These are phyloP conservation scores for Silvanus unidentatus DNA, from an alignment of 2,888 invertebrate genomes.

Conservation along the genomic window DNA sequence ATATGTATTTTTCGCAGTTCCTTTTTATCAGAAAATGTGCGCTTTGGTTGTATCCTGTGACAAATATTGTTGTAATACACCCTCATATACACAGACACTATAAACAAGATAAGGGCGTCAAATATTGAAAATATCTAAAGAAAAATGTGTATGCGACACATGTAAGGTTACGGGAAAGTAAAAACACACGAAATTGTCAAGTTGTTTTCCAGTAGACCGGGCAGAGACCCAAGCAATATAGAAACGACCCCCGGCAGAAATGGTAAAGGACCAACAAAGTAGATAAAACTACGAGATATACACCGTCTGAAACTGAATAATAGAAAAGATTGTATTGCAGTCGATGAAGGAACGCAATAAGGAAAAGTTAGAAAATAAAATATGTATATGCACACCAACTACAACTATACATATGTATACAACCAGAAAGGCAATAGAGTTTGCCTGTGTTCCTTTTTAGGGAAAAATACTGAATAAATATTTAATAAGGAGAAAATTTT, in stretches of 20 bases:
- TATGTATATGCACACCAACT: constrained; percentile 23
- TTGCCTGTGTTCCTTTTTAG: constrained; percentile 22
- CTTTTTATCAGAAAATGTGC: too few relatives aligned
- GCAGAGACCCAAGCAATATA: constrained; percentile 4
- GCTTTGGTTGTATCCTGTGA: constrained; percentile 19
- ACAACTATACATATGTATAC: too few relatives aligned
- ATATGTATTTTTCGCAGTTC: too few relatives aligned
- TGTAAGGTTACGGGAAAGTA: constrained; percentile 7
- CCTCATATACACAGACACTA: constrained; percentile 17
- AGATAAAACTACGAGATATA: constrained; percentile 18
- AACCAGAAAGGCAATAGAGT: constrained; percentile 28
- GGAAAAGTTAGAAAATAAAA: constrained; percentile 29
- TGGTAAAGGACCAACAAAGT: constrained; percentile 8
- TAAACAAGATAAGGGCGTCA: constrained; percentile 26
- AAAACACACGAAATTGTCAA: constrained; percentile 24
- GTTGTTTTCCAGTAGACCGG: constrained; percentile 14
- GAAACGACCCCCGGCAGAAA: background rate
- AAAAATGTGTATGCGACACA: constrained; percentile 8
- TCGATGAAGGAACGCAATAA: constrained; percentile 32
- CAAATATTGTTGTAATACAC: constrained; percentile 22
- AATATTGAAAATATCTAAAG: constrained; percentile 26
- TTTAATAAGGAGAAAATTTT: too few relatives aligned
- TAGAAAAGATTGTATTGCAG: constrained; percentile 39
- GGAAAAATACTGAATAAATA: too few relatives aligned
- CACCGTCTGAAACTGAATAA: constrained; percentile 28